Evolutionary conservation across 2,797 vertebrate genomes (phyloP), one percentile per base, ranked within the genome.

Genomic region (Aplochiton taeniatus): DNA sequence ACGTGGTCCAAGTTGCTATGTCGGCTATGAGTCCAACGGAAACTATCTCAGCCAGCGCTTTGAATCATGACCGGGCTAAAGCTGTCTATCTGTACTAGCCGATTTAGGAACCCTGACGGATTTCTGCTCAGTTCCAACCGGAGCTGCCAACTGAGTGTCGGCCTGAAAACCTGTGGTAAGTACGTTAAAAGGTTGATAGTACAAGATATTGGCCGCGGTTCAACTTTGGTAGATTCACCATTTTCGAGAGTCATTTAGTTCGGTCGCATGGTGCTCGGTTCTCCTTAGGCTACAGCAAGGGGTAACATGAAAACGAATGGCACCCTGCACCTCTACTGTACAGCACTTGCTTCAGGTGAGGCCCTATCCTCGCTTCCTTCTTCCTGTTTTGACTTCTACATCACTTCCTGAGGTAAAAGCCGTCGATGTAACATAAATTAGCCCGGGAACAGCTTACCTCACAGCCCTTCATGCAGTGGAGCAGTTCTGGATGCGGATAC

Each of bases 391-490:
- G 31, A 31, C 31, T 31, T 31, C 31, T 6, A 31, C 18, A 12
- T 19, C 9, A 54, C 18, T 11, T 31, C 52, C 20, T 18, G 5
- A 18, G 20, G 11, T 54, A 11, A 54, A 12, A 11, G n/a, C 18
- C 11, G 1, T 19, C 18, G 17, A 53, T 54, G 20, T 19, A 4
- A 11, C 11, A 11, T 6, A 9, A 1, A 18, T 11, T 9, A 5
- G 1, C 53, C n/a, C 41, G 3, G 17, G 4, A 63, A 31, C 8
- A 6, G 13, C 92, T 95, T 89, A 99, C 98, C 94, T 99, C 98
- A 19, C 98, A 99, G 82, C 95, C 94, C 92, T 96, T 98, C 85
- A 98, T 94, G 87, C 98, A 99, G 88, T 95, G 94, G 64, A 99
- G 94, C 69, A 93, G 81, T 65, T 95, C 92, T 58, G 96, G 96